Conservation (phyloP, 2,113 vertebrate genomes). For the Saiga tatarica region DNA sequence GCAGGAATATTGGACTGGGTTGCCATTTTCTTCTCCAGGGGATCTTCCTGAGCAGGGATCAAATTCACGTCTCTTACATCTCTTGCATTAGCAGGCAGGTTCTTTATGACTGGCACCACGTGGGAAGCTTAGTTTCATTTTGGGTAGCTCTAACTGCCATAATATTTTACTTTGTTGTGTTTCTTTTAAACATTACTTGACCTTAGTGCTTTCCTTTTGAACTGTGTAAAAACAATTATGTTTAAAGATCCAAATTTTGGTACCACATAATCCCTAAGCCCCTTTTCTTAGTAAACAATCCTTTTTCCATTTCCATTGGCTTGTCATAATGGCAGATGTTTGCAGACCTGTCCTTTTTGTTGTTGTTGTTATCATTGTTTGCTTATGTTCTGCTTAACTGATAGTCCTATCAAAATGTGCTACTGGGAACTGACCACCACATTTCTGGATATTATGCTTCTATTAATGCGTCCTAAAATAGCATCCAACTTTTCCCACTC, state of each 20-base stretch:
- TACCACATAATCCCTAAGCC: neutral
- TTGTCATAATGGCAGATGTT: neutral
- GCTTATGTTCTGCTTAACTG: neutral
- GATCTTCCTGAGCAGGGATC: neutral
- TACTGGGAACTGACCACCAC: neutral
- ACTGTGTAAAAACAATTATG: neutral
- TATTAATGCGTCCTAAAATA: neutral
- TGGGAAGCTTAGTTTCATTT: neutral
- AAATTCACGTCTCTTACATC: neutral
- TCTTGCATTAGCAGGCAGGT: neutral
- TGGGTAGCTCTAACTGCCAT: neutral
- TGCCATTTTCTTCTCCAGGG: neutral
- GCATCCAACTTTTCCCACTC: neutral
- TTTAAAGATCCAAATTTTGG: neutral
- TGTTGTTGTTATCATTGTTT: neutral
- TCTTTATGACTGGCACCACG: neutral
- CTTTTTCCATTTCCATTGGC: neutral
- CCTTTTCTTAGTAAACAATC: neutral
- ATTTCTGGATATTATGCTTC: neutral
- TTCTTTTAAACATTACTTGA: neutral
- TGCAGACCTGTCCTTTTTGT: neutral
- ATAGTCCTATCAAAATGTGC: neutral
- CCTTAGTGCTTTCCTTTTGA: neutral
- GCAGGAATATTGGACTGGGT: neutral
- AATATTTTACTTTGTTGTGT: neutral